phyloP scores from a whole-genome alignment of 2,113 vertebrate species.

The Etheostoma cragini region DNA sequence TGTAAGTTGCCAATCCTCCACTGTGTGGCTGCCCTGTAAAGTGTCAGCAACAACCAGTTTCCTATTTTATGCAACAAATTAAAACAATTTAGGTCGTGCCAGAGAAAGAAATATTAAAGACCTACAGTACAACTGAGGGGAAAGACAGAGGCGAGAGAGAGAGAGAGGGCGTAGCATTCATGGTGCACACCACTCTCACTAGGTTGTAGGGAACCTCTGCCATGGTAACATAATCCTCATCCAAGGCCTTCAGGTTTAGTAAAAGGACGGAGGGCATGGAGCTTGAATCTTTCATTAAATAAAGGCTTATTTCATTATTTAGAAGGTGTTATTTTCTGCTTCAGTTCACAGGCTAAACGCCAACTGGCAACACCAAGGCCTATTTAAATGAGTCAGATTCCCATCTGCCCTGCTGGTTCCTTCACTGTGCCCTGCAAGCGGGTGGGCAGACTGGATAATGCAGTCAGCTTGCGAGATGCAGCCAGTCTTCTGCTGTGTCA shows the following conservation, averaged over 20 bases:
- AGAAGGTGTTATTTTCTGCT: slow-evolving; percentile 80
- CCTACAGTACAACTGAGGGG: background rate
- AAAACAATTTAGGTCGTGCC: slow-evolving; percentile 22
- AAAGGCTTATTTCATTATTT: slow-evolving; percentile 82
- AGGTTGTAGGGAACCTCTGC: slow-evolving; percentile 51
- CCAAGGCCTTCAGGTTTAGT: slow-evolving; percentile 71
- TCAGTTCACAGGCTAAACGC: slow-evolving; percentile 79
- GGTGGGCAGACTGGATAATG: slow-evolving; percentile 65
- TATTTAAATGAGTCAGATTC: slow-evolving; percentile 79
- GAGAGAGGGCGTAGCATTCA: slow-evolving; percentile 46
- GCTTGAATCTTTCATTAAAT: slow-evolving; percentile 80
- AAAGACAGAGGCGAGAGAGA: slow-evolving; percentile 2
- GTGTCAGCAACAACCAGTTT: slow-evolving; percentile 20
- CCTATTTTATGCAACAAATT: slow-evolving; percentile 31
- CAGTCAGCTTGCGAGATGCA: slow-evolving; percentile 55
- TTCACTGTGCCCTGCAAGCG: slow-evolving; percentile 43
- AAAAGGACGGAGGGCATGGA: slow-evolving; percentile 57
- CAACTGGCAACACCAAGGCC: slow-evolving; percentile 81
- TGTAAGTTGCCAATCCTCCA: slow-evolving; percentile 16
- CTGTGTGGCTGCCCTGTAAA: slow-evolving; percentile 20
- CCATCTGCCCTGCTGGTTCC: slow-evolving; percentile 80
- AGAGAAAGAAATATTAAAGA: background rate
- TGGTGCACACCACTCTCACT: slow-evolving; percentile 27
- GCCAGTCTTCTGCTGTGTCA: slow-evolving; percentile 56
- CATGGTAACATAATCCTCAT: slow-evolving; percentile 67